Conservation (phyloP, 2,797 vertebrate species). For the Anisognathus igniventris region DNA sequence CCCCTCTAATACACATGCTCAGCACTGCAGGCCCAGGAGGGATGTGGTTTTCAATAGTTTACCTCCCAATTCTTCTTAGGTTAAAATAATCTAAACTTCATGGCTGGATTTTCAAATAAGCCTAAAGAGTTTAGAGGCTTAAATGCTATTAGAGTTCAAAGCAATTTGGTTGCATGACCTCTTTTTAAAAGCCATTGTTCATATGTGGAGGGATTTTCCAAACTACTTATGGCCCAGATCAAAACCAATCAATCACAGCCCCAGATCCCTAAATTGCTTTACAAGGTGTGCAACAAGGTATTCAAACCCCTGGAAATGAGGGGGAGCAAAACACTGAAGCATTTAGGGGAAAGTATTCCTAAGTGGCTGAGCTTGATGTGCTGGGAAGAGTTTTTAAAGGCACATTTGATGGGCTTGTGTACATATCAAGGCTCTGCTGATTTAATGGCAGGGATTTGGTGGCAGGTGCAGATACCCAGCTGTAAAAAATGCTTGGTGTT, state of each 20-base stretch:
- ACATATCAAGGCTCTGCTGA: rapidly evolving
- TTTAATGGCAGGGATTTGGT: not conserved
- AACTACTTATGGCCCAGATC: not conserved
- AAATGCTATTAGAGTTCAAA: constrained; percentile 33
- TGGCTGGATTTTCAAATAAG: constrained; percentile 38
- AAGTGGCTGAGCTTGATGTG: not conserved
- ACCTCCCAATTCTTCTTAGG: constrained; percentile 13
- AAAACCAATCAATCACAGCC: not conserved
- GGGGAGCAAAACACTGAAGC: not conserved
- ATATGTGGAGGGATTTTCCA: not conserved
- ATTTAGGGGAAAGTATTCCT: not conserved
- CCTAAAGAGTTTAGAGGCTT: constrained; percentile 39
- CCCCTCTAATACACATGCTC: not conserved
- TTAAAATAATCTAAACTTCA: constrained; percentile 51
- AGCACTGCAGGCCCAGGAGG: not conserved
- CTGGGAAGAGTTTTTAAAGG: not conserved
- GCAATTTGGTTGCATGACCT: constrained; percentile 6
- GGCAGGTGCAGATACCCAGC: not conserved
- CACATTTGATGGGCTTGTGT: not conserved
- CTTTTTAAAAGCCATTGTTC: constrained; percentile 27
- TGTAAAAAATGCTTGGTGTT: not conserved
- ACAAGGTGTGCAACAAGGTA: not conserved
- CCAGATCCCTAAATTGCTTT: not conserved
- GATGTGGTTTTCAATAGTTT: not conserved
- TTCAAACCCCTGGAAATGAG: not conserved